Evolutionary conservation across 2,888 invertebrate species (phyloP).

Genomic region (Apamea crenata): DNA sequence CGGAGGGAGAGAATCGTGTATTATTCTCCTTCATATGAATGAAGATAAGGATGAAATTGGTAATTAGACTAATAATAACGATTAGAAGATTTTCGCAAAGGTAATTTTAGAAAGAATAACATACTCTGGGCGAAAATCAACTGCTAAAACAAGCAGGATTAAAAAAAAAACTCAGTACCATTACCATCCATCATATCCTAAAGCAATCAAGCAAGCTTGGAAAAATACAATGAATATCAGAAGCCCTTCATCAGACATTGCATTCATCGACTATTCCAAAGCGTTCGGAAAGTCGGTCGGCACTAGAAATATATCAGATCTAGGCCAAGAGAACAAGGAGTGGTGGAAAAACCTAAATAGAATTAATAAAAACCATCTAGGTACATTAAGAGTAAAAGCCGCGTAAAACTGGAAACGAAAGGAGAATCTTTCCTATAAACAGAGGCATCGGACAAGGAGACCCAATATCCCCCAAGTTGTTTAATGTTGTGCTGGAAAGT

Average conservation of each 20-base stretch:
- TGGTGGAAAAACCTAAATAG: not conserved
- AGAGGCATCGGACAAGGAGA: not conserved
- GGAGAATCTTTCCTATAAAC: not conserved
- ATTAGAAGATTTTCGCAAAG: not conserved
- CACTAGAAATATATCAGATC: not conserved
- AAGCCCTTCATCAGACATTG: not conserved
- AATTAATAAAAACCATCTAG: not conserved
- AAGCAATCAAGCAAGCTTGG: not conserved
- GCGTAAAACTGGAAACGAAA: not conserved
- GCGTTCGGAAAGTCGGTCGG: too few species aligned
- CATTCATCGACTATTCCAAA: not conserved
- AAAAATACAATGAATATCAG: not conserved
- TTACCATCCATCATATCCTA: not conserved
- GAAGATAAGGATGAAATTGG: not conserved
- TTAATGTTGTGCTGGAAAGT: not conserved
- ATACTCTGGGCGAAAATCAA: not conserved
- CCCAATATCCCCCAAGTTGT: not conserved
- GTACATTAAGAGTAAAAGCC: not conserved
- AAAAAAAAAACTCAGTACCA: not conserved
- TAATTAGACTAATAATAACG: not conserved
- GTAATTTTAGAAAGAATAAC: not conserved
- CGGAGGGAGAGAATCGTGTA: not conserved
- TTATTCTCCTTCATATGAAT: not conserved
- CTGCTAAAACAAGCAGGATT: not conserved
- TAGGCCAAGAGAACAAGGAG: not conserved